A percentile compares a stretch with the other conserved stretches of the same genome.
phyloP scores from a whole-genome alignment of 2,888 invertebrate species.

The Anticlea derivata region DNA sequence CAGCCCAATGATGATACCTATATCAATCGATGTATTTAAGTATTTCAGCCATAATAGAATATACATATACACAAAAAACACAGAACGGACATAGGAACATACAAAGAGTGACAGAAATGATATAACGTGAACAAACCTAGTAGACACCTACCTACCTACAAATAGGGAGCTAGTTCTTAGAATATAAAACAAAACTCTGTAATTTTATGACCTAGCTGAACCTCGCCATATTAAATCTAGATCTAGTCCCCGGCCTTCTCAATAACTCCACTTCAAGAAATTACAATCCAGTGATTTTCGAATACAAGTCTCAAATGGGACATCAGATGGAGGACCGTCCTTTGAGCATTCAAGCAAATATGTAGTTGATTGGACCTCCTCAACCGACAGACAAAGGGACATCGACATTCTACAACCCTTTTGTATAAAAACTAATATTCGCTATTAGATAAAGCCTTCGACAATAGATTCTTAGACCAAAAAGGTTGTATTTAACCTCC shows the following conservation, averaged over 20 bases:
- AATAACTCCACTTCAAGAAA: slow-evolving; percentile 12
- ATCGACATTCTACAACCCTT: slow-evolving; percentile 33
- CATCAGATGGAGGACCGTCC: slow-evolving; percentile 15
- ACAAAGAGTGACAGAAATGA: too few relatives aligned
- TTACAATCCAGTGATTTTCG: slow-evolving; percentile 19
- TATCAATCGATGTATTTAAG: background rate
- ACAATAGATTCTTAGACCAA: slow-evolving; percentile 27
- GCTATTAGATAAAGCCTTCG: slow-evolving; percentile 27
- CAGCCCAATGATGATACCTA: background rate
- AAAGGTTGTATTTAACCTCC: slow-evolving; percentile 31
- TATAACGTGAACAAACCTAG: too few relatives aligned
- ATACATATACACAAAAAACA: too few relatives aligned
- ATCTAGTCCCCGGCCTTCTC: background rate
- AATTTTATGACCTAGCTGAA: too few relatives aligned
- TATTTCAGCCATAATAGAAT: too few relatives aligned
- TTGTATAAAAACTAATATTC: slow-evolving; percentile 21
- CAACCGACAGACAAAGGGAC: slow-evolving; percentile 31
- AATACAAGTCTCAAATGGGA: slow-evolving; percentile 18
- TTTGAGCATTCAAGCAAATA: slow-evolving; percentile 31
- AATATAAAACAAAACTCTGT: too few relatives aligned
- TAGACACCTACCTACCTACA: too few relatives aligned
- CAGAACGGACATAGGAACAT: too few relatives aligned
- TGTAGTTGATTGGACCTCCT: slow-evolving; percentile 32
- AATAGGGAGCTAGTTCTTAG: too few relatives aligned
- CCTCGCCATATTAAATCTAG: too few relatives aligned